These are phyloP conservation scores for Semnopithecus entellus DNA, from an alignment of 2,113 vertebrate species.

Conservation along the genomic window DNA sequence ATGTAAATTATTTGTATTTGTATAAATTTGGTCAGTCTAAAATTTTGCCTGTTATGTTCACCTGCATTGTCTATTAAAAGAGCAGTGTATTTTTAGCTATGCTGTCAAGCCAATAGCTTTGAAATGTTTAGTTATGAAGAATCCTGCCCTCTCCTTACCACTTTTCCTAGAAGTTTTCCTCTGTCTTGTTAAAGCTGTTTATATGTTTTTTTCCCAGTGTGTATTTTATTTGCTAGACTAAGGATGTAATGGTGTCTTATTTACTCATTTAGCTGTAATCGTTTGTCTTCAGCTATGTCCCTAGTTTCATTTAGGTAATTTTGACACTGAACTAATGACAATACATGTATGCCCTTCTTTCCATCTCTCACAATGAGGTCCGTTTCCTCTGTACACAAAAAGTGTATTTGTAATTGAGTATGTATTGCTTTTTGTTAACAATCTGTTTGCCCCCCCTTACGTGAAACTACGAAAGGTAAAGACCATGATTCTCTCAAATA, in stretches of 20 bases:
- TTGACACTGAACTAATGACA: neutral
- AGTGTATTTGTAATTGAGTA: neutral
- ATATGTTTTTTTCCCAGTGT: neutral
- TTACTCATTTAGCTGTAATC: neutral
- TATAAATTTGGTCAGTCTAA: neutral
- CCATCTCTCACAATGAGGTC: neutral
- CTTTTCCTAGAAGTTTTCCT: neutral
- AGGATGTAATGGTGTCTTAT: neutral
- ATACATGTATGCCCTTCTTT: neutral
- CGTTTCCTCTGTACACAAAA: neutral
- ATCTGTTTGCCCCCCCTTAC: neutral
- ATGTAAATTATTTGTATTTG: neutral
- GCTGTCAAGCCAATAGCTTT: neutral
- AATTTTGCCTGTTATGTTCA: neutral
- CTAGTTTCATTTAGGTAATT: neutral
- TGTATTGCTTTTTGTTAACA: neutral
- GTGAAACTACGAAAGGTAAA: neutral
- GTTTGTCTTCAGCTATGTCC: neutral
- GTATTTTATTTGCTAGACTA: neutral
- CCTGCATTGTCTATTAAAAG: neutral
- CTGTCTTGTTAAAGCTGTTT: neutral
- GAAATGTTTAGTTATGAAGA: neutral
- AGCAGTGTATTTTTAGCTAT: neutral
- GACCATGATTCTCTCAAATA: neutral
- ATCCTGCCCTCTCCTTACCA: neutral